These are phyloP conservation scores for Halcyon badia DNA, from an alignment of 2,797 vertebrate genomes.

Conservation along the genomic window DNA sequence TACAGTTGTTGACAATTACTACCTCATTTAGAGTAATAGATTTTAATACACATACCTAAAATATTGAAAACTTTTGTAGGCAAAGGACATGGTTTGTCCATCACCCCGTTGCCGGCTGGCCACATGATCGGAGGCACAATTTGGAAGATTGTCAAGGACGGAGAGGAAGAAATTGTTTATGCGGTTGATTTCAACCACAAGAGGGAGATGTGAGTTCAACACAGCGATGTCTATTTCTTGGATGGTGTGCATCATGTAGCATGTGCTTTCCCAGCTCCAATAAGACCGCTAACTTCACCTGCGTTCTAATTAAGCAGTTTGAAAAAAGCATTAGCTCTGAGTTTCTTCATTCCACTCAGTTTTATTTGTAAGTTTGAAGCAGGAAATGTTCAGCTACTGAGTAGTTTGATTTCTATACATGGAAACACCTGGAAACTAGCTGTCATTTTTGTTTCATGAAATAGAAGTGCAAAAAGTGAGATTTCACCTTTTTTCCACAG, in stretches of 20 bases:
- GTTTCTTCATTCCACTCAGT: not conserved
- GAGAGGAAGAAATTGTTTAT: conserved; percentile 97
- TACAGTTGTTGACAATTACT: not conserved
- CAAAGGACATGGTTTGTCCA: conserved; percentile 98
- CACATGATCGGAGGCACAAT: conserved; percentile 99
- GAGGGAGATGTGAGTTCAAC: conserved; percentile 93
- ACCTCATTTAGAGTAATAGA: not conserved
- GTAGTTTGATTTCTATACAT: not conserved
- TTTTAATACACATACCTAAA: not conserved
- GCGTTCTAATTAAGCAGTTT: not conserved
- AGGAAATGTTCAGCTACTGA: not conserved
- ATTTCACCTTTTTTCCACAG: conserved; percentile 75
- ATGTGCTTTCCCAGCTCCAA: not conserved
- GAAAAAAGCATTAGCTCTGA: not conserved
- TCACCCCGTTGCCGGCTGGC: conserved; percentile 95
- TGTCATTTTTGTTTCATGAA: not conserved
- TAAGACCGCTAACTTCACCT: not conserved
- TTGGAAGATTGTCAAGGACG: conserved; percentile 99
- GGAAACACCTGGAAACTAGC: not conserved
- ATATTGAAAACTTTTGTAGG: conserved; percentile 79
- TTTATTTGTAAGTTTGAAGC: conserved; percentile 18
- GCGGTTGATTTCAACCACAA: conserved; percentile 99
- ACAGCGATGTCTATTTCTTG: not conserved
- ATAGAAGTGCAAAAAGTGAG: not conserved
- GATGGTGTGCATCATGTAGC: not conserved